These are phyloP conservation scores for Ectemnius cavifrons DNA, from an alignment of 2,888 invertebrate species.

Conservation along the genomic window DNA sequence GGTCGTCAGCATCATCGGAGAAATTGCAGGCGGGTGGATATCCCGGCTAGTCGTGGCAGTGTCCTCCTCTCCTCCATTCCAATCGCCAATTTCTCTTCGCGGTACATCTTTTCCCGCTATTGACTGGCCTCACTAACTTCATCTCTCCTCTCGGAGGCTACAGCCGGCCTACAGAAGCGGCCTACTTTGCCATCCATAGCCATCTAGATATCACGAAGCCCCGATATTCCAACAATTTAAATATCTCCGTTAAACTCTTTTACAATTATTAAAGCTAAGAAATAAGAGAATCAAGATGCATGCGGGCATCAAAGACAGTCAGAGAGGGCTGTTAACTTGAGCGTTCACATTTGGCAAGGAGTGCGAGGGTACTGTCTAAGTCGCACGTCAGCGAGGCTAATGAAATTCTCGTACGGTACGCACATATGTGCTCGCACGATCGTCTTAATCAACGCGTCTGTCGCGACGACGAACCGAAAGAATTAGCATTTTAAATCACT, in stretches of 20 bases:
- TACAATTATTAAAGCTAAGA: neutral
- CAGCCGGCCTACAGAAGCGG: too few species aligned
- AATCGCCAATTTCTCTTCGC: constrained; percentile 5
- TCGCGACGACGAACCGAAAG: constrained; percentile 58
- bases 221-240: too few species aligned
- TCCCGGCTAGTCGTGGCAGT: constrained; percentile 22
- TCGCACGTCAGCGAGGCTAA: constrained; percentile 64
- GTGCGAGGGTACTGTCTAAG: constrained; percentile 41
- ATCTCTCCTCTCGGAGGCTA: neutral
- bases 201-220: too few species aligned
- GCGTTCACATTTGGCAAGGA: constrained; percentile 2
- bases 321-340: too few species aligned
- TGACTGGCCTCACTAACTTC: constrained; percentile 1
- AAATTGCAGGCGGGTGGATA: constrained; percentile 64
- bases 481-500: constrained; percentile 73
- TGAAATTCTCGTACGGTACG: constrained; percentile 65
- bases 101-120: constrained; percentile 6
- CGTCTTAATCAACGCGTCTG: constrained; percentile 72
- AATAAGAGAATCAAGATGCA: too few species aligned
- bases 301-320: too few species aligned
- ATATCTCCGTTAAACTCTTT: too few species aligned
- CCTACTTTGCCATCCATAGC: too few species aligned
- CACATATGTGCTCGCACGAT: constrained; percentile 40
- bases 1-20: constrained; percentile 64
- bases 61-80: constrained; percentile 12